Evolutionary conservation across 2,888 invertebrate species (phyloP).

Genomic region (Lagria hirta): DNA sequence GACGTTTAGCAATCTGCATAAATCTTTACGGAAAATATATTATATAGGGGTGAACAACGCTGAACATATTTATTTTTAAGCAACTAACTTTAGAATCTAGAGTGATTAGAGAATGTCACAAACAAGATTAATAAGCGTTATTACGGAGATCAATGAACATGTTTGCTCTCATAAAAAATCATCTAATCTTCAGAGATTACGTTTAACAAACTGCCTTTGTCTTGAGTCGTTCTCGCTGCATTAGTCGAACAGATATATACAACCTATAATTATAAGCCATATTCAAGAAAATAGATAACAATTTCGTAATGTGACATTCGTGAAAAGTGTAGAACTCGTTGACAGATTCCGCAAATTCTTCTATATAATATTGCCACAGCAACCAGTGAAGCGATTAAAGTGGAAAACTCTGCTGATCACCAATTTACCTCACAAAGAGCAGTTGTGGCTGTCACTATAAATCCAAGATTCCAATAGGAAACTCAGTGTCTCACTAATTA

Average conservation of each 20-base stretch:
- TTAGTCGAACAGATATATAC: too few relatives aligned
- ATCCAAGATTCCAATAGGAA: conserved; percentile 45
- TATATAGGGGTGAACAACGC: conserved; percentile 26
- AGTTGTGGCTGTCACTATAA: conserved; percentile 46
- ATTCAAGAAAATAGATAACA: too few relatives aligned
- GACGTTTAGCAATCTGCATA: conserved; percentile 19
- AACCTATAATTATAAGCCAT: too few relatives aligned
- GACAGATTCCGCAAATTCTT: conserved; percentile 50
- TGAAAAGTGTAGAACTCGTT: conserved; percentile 47
- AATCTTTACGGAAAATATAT: conserved; percentile 36
- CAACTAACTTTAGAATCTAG: conserved; percentile 27
- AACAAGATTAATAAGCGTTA: conserved; percentile 36
- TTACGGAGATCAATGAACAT: conserved; percentile 36
- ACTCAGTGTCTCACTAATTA: conserved; percentile 29
- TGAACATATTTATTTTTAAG: conserved; percentile 37
- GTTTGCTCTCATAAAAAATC: conserved; percentile 34
- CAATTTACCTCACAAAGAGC: conserved; percentile 52
- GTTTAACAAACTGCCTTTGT: conserved; percentile 35
- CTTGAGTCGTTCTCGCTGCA: conserved; percentile 18
- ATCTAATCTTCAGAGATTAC: conserved; percentile 34
- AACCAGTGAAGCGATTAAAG: conserved; percentile 43
- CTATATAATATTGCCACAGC: conserved; percentile 44
- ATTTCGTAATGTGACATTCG: conserved; percentile 36
- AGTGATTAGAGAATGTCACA: conserved; percentile 27
- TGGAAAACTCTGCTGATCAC: conserved; percentile 47